phyloP scores from a whole-genome alignment of 2,888 invertebrate species.

The Dromius quadrimaculatus region DNA sequence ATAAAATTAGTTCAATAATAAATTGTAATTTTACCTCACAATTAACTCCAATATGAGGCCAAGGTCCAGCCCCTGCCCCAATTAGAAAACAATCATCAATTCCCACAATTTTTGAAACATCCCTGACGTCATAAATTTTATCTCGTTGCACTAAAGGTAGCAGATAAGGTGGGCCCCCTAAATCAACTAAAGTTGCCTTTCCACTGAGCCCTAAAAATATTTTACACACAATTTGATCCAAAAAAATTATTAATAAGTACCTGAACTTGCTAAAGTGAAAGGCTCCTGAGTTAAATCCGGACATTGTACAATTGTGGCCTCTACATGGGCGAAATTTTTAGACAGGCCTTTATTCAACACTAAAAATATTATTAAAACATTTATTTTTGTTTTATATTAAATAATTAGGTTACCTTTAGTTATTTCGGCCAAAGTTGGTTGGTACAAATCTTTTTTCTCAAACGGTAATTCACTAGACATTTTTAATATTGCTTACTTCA shows the following conservation, averaged over 20 bases:
- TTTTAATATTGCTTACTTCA: slow-evolving; percentile 54
- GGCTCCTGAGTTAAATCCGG: slow-evolving; percentile 87
- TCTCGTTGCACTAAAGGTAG: slow-evolving; percentile 79
- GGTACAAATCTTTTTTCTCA: slow-evolving; percentile 71
- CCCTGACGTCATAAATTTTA: slow-evolving; percentile 81
- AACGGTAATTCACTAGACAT: slow-evolving; percentile 64
- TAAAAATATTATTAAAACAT: slow-evolving; percentile 63
- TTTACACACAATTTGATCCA: slow-evolving; percentile 2
- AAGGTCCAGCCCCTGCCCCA: slow-evolving; percentile 95
- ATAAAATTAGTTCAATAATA: neutral
- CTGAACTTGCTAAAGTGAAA: slow-evolving; percentile 83
- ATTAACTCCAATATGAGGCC: slow-evolving; percentile 83
- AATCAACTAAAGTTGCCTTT: slow-evolving; percentile 78
- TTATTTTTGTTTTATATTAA: slow-evolving; percentile 35
- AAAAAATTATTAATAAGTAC: slow-evolving; percentile 66
- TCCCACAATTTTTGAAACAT: slow-evolving; percentile 69
- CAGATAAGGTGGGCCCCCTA: slow-evolving; percentile 88
- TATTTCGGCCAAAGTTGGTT: slow-evolving; percentile 76
- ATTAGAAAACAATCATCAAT: slow-evolving; percentile 75
- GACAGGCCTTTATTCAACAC: slow-evolving; percentile 78
- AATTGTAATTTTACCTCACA: slow-evolving; percentile 88
- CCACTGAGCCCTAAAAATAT: slow-evolving; percentile 75
- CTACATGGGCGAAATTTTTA: slow-evolving; percentile 78
- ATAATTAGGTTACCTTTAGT: slow-evolving; percentile 70
- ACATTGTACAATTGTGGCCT: slow-evolving; percentile 83